phyloP scores from a whole-genome alignment of 1,140 invertebrate species.

The Patella vulgata region DNA sequence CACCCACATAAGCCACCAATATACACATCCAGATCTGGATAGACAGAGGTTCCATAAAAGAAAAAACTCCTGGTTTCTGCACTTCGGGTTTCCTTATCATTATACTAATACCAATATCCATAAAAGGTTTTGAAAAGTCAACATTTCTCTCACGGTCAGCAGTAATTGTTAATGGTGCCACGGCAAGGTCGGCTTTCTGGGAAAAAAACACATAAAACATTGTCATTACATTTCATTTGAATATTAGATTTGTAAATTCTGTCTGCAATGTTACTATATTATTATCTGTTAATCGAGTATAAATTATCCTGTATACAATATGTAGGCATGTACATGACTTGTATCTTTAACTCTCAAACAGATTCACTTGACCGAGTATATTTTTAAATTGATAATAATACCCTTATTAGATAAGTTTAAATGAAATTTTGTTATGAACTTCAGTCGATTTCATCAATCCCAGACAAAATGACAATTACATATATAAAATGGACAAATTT shows the following conservation, averaged over 20 bases:
- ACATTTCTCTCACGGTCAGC: conserved; percentile 59
- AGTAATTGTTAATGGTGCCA: conserved; percentile 65
- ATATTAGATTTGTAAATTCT: too few relatives aligned
- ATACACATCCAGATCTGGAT: conserved; percentile 99
- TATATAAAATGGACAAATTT: too few relatives aligned
- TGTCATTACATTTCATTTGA: too few relatives aligned
- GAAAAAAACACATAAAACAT: conserved; percentile 42
- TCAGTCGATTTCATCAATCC: too few relatives aligned
- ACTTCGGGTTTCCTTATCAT: conserved; percentile 98
- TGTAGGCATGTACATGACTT: too few relatives aligned
- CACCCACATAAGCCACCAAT: conserved; percentile 87
- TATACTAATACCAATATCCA: conserved; percentile 66
- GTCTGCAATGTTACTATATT: background rate
- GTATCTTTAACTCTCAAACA: too few relatives aligned
- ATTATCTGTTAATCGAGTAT: too few relatives aligned
- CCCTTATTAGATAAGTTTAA: too few relatives aligned
- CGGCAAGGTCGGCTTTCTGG: conserved; percentile 62
- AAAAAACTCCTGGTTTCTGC: conserved; percentile 93
- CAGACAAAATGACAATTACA: too few relatives aligned
- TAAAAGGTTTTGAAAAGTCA: conserved; percentile 67
- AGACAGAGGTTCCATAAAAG: conserved; percentile 95
- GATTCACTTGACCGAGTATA: too few relatives aligned
- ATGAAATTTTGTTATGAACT: too few relatives aligned
- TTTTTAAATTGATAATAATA: too few relatives aligned
- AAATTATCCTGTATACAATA: background rate